Conservation (phyloP, 2,888 invertebrate genomes). For the Tetragnatha montana region DNA sequence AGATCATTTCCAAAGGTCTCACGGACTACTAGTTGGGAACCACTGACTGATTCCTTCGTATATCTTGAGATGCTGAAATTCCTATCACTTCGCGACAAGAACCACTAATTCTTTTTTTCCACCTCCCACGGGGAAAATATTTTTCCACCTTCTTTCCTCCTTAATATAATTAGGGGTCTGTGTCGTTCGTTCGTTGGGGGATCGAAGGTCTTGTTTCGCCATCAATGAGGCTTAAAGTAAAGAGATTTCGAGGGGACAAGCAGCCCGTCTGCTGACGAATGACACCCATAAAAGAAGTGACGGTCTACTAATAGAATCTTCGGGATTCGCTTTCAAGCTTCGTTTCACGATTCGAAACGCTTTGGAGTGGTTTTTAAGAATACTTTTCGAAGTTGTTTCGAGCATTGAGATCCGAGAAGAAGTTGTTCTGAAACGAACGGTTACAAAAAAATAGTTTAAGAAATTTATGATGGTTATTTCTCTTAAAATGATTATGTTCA, state of each 20-base stretch:
- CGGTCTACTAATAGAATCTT: not conserved
- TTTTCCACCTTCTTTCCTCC: not conserved
- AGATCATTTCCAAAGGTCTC: too few relatives aligned
- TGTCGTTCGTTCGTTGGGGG: not conserved
- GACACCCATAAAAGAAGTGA: not conserved
- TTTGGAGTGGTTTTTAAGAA: not conserved
- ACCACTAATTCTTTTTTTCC: too few relatives aligned
- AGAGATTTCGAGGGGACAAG: conserved; percentile 26
- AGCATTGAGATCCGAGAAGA: not conserved
- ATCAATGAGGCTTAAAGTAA: conserved; percentile 43
- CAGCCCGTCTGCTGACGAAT: conserved; percentile 3
- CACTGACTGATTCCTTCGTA: too few relatives aligned
- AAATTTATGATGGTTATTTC: too few relatives aligned
- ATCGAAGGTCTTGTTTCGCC: conserved; percentile 13
- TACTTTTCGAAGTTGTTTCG: not conserved
- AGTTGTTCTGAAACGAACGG: too few relatives aligned
- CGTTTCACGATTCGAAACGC: not conserved
- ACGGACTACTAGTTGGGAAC: too few relatives aligned
- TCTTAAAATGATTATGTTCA: too few relatives aligned
- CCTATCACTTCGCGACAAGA: too few relatives aligned
- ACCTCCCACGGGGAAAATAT: too few relatives aligned
- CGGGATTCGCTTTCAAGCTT: not conserved
- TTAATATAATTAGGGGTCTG: not conserved
- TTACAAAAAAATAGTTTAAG: too few relatives aligned
- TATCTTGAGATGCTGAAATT: too few relatives aligned